Evolutionary conservation across 2,888 invertebrate genomes (phyloP), one percentile per base, ranked within the genome.

Genomic region (Noctua comes): DNA sequence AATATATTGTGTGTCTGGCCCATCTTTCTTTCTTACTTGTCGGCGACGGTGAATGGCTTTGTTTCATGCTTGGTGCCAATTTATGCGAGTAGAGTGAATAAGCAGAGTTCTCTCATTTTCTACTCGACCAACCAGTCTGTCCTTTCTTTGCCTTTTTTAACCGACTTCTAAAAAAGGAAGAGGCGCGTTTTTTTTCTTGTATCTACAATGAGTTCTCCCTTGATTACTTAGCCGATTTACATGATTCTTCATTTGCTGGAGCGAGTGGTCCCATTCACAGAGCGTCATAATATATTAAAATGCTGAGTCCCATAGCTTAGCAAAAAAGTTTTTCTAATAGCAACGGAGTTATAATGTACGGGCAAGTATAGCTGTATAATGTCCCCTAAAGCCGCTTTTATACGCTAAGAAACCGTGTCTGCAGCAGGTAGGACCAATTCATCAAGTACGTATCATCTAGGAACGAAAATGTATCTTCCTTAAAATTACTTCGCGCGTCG

Each of bases 351-450:
- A 13, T 43, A 2, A 11, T 48, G 6, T 48, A 51, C 18, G 7
- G 70, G 80, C 36, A 79, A 78, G 21, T 40, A 36, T 48, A 36
- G 2, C 31, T 57, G 10, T 65, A 6, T 16, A 54, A 73, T 65
- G 70, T 69, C 70, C 68, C 1, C 21, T 11, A 43, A 10, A 10
- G 43, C 43, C 1, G 43, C 43, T 43, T 10, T 10, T 43, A 11
- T 5, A 43, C 43, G 10, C 43, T 11, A 46, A 46, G 46, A 46
- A 46, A 46, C 46, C 43, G 43, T 43, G 43, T 43, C 43, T 43
- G 43, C 43, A 7, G 43, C 43, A 43, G 10, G 1, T 43, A 43
- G 43, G 11, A 10, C 10, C 43, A 43, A 43, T 43, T 43, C 10
- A 43, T 43, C 43, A 43, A 43, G 40, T 40, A 40, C 7, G 40